phyloP scores from a whole-genome alignment of 2,888 invertebrate species.

The Acleris literana region DNA sequence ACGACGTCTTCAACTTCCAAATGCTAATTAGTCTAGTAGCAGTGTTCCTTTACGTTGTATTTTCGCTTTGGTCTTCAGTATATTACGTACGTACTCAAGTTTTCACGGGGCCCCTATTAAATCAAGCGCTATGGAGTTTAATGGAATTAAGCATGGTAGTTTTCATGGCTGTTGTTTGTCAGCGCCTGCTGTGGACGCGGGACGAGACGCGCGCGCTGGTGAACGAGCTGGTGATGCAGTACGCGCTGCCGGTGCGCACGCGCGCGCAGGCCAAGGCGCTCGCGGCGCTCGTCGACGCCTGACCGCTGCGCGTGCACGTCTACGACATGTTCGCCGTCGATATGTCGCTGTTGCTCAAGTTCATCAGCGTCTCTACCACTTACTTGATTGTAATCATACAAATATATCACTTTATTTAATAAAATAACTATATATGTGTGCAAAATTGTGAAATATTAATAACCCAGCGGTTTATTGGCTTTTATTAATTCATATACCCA shows the following conservation, averaged over 20 bases:
- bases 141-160: conserved; percentile 21
- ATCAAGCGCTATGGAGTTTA: conserved; percentile 30
- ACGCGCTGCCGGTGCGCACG: conserved; percentile 18
- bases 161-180: conserved; percentile 32
- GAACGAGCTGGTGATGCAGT: conserved; percentile 38
- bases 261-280: conserved; percentile 38
- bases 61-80: conserved; percentile 34
- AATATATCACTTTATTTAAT: conserved; percentile 58
- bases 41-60: conserved; percentile 32
- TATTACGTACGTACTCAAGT: conserved; percentile 23
- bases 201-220: conserved; percentile 33
- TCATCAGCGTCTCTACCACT: conserved; percentile 67
- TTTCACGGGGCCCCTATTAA: conserved; percentile 7
- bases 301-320: conserved; percentile 49
- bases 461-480: no score
- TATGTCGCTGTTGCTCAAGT: conserved; percentile 65
- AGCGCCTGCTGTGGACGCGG: conserved; percentile 25
- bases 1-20: conserved; percentile 36
- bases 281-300: conserved; percentile 36
- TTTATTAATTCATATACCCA: no score
- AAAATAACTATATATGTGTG: not conserved
- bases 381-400: conserved; percentile 71
- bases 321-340: conserved; percentile 69
- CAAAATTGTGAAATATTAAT: no score
- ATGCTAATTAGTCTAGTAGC: conserved; percentile 34